Evolutionary conservation across 2,113 vertebrate species (phyloP).

Genomic region (Opisthocomus hoazin): DNA sequence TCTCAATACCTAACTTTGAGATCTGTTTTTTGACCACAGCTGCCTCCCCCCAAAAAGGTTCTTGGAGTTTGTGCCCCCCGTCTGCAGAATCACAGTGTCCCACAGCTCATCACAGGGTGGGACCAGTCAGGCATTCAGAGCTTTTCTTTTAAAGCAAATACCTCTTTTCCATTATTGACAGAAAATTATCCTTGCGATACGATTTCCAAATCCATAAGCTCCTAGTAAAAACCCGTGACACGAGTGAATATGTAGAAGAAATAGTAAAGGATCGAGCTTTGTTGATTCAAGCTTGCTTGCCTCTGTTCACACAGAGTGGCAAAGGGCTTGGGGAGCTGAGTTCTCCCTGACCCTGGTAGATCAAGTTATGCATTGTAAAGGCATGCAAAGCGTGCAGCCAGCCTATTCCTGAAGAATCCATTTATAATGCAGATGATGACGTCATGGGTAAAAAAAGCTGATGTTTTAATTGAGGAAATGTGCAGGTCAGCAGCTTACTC

Average conservation of each 20-base stretch:
- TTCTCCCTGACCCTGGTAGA: background rate
- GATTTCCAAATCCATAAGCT: background rate
- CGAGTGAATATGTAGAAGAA: background rate
- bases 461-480: conserved; percentile 51
- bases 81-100: background rate
- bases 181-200: background rate
- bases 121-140: background rate
- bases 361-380: conserved; percentile 37
- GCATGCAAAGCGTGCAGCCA: conserved; percentile 1
- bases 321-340: background rate
- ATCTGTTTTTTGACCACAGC: background rate
- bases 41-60: background rate
- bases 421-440: conserved; percentile 45
- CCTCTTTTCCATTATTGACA: background rate
- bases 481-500: conserved; percentile 32
- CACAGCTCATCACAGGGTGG: background rate
- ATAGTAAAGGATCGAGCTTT: background rate
- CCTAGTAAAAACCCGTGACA: background rate
- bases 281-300: background rate
- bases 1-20: background rate
- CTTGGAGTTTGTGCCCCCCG: rapidly evolving
- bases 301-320: background rate
- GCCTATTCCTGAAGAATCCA: conserved; percentile 48
- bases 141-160: background rate
- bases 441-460: conserved; percentile 46